phyloP scores from a whole-genome alignment of 2,888 invertebrate genomes.

The Resseliella maxima region DNA sequence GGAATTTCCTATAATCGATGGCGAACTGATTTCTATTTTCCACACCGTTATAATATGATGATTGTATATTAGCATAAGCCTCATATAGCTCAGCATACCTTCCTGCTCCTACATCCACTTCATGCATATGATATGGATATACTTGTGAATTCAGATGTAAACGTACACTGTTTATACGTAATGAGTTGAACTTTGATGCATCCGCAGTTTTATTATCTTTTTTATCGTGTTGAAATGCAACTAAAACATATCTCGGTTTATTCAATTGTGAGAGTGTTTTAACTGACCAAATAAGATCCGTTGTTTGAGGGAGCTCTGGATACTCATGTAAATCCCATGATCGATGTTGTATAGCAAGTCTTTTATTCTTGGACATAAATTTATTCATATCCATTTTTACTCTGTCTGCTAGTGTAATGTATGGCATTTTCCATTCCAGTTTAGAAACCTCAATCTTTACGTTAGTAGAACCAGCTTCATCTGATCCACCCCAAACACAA shows the following conservation, averaged over 20 bases:
- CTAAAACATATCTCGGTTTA: constrained; percentile 64
- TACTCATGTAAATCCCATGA: constrained; percentile 59
- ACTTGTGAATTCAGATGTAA: constrained; percentile 64
- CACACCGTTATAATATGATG: constrained; percentile 59
- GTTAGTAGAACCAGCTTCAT: constrained; percentile 50
- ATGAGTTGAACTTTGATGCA: constrained; percentile 59
- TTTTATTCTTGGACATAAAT: constrained; percentile 56
- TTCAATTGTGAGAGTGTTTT: constrained; percentile 63
- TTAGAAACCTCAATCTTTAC: constrained; percentile 59
- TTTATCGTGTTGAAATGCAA: constrained; percentile 64
- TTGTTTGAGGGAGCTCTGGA: constrained; percentile 59
- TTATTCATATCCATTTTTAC: constrained; percentile 57
- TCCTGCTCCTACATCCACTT: constrained; percentile 61
- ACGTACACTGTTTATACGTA: constrained; percentile 63
- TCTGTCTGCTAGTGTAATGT: constrained; percentile 57
- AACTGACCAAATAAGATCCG: constrained; percentile 63
- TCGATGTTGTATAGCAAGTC: constrained; percentile 57
- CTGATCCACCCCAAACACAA: constrained; percentile 60
- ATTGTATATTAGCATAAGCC: constrained; percentile 61
- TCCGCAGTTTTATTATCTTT: constrained; percentile 62
- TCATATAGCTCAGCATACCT: constrained; percentile 61
- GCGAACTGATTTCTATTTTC: constrained; percentile 6
- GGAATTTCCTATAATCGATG: not conserved
- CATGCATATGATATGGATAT: constrained; percentile 64
- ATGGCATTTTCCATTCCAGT: constrained; percentile 60